These are phyloP conservation scores for Psophia crepitans DNA, from an alignment of 2,113 vertebrate species.

Conservation along the genomic window DNA sequence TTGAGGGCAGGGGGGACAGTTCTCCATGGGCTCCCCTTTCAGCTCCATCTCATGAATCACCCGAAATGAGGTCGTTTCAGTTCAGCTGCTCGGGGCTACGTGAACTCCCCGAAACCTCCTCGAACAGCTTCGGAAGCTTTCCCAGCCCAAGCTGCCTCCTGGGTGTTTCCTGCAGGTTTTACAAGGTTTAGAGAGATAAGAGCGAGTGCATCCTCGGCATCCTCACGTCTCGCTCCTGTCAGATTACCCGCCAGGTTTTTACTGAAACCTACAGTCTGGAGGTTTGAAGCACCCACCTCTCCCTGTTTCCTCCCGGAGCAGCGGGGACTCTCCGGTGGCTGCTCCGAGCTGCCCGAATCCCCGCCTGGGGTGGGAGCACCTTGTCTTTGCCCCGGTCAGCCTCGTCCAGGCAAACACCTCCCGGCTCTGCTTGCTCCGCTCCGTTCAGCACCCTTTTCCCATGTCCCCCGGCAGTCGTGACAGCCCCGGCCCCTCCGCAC, in stretches of 20 bases:
- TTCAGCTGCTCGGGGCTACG: neutral
- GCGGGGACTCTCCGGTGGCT: neutral
- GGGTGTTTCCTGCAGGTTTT: neutral
- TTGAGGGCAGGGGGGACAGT: neutral
- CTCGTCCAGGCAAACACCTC: neutral
- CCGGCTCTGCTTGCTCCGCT: neutral
- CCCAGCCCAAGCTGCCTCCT: neutral
- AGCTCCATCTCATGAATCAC: neutral
- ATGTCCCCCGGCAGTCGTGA: rapidly evolving
- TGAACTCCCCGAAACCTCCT: neutral
- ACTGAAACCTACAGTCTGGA: neutral
- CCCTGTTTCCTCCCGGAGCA: neutral
- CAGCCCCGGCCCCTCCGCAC: neutral
- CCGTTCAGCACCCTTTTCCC: neutral
- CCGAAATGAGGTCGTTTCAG: neutral
- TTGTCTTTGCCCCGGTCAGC: neutral
- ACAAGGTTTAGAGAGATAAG: neutral
- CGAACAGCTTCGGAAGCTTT: neutral
- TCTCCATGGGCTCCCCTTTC: neutral
- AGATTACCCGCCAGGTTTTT: neutral
- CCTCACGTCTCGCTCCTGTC: neutral
- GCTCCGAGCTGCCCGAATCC: neutral
- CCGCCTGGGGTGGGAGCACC: rapidly evolving
- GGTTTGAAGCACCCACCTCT: neutral
- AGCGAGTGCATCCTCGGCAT: neutral